phyloP scores from a whole-genome alignment of 2,888 invertebrate genomes.

The Drosophila peninsularis region DNA sequence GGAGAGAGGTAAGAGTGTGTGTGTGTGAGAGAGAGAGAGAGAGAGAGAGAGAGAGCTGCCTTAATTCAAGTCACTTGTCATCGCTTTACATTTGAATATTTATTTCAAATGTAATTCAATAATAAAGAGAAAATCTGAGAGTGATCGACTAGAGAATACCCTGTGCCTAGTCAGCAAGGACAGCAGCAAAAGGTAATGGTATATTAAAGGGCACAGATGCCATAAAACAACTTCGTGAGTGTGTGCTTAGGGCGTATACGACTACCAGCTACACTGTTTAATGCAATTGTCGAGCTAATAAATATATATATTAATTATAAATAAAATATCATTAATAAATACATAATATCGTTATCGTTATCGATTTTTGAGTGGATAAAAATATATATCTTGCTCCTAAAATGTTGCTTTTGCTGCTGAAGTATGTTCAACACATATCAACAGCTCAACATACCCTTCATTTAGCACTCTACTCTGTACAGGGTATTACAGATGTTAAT shows the following conservation, averaged over 20 bases:
- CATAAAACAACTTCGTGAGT: background rate
- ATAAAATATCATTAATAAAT: too few relatives aligned
- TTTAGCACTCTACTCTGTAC: too few relatives aligned
- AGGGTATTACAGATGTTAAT: background rate
- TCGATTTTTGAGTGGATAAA: too few relatives aligned
- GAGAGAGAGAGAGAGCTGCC: background rate
- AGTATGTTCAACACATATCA: too few relatives aligned
- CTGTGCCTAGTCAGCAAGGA: background rate
- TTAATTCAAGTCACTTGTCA: constrained; percentile 9
- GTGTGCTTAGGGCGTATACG: background rate
- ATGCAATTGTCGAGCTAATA: background rate
- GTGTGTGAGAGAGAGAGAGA: background rate
- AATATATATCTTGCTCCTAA: too few relatives aligned
- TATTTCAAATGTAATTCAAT: constrained; percentile 10
- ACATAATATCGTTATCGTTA: too few relatives aligned
- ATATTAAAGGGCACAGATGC: too few relatives aligned
- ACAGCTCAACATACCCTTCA: background rate
- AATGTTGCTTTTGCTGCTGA: too few relatives aligned
- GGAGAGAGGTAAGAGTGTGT: background rate
- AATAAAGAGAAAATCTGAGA: background rate
- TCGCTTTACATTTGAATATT: constrained; percentile 11
- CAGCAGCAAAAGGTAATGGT: background rate
- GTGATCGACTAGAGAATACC: background rate
- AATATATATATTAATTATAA: too few relatives aligned
- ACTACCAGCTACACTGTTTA: background rate